These are phyloP conservation scores for Labeo calbasu DNA, from an alignment of 2,797 vertebrate species.

Conservation along the genomic window DNA sequence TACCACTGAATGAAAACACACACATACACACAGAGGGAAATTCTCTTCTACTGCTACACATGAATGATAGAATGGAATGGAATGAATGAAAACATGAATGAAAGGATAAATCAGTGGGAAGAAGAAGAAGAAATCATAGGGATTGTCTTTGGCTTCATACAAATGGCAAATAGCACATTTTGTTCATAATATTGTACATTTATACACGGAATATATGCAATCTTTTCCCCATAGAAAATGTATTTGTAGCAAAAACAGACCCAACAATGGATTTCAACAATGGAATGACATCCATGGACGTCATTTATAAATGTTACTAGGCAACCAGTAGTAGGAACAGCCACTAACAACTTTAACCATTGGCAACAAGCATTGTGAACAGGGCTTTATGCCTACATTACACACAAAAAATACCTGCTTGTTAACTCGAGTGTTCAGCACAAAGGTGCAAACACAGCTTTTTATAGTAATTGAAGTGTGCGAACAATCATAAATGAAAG, in stretches of 20 bases:
- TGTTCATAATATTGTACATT: background rate
- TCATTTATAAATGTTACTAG: background rate
- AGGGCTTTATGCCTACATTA: background rate
- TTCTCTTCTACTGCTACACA: background rate
- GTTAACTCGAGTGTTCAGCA: background rate
- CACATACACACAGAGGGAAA: background rate
- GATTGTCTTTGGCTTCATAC: background rate
- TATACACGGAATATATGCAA: background rate
- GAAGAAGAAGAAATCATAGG: background rate
- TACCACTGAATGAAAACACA: background rate
- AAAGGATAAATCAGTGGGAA: background rate
- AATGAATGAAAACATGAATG: slow-evolving; percentile 20
- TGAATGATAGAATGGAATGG: background rate
- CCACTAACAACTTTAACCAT: background rate
- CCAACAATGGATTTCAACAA: background rate
- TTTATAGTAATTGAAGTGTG: background rate
- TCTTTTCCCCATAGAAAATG: background rate
- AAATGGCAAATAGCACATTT: background rate
- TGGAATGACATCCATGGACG: background rate
- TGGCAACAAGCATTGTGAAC: background rate
- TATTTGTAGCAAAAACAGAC: background rate
- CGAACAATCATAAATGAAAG: background rate
- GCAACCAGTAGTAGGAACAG: background rate
- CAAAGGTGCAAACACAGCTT: background rate
- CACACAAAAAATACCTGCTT: background rate